A percentile compares a stretch with the other conserved stretches of the same genome.
Evolutionary conservation across 2,797 vertebrate genomes (phyloP).

Genomic region (Pseudochirops corinnae): DNA sequence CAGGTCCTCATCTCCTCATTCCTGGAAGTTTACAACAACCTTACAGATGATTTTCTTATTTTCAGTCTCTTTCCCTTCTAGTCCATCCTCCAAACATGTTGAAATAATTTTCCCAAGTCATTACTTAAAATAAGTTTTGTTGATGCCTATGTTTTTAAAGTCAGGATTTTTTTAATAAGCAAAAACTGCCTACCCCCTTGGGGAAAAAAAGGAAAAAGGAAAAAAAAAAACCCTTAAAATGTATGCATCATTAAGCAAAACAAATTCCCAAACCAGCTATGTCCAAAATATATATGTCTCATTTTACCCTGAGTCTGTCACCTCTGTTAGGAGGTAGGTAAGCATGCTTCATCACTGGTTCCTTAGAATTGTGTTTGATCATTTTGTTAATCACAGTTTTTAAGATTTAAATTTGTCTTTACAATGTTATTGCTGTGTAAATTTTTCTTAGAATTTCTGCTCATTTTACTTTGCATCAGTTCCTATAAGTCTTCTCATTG

Average conservation of each 20-base stretch:
- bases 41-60: background rate
- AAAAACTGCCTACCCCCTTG: background rate
- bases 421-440: background rate
- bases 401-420: background rate
- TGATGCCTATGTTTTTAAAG: background rate
- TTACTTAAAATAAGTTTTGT: too few relatives aligned
- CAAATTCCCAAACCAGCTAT: background rate
- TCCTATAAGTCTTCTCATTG: background rate
- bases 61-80: background rate
- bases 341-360: background rate
- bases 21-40: background rate
- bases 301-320: background rate
- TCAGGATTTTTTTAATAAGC: background rate
- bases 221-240: too few relatives aligned
- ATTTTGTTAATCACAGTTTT: background rate
- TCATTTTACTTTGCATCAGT: background rate
- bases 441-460: background rate
- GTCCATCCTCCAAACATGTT: too few relatives aligned
- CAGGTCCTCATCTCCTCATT: background rate
- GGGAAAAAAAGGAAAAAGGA: background rate
- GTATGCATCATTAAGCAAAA: background rate
- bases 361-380: background rate
- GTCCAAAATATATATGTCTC: background rate
- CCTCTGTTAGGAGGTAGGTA: background rate
- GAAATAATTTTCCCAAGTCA: too few relatives aligned